These are phyloP conservation scores for Tenthredo notha DNA, from an alignment of 2,888 invertebrate species.

Conservation along the genomic window DNA sequence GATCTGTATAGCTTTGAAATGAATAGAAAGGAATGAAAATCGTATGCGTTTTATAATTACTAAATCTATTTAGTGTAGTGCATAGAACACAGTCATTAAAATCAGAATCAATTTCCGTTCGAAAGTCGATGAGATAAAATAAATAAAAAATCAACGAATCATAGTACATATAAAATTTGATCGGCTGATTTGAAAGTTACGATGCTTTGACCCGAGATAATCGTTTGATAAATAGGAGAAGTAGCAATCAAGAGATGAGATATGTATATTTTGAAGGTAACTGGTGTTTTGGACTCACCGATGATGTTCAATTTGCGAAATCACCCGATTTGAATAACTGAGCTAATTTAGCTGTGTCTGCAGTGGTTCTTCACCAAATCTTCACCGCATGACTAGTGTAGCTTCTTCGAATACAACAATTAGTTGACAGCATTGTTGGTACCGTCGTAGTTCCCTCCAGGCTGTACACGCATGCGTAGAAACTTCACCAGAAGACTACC, in stretches of 20 bases:
- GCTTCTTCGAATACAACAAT: conserved; percentile 51
- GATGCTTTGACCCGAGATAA: not conserved
- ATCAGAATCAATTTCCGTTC: not conserved
- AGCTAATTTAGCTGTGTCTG: conserved; percentile 25
- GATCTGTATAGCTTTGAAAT: not conserved
- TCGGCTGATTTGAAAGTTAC: not conserved
- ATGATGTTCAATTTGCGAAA: conserved; percentile 30
- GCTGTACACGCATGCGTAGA: conserved; percentile 46
- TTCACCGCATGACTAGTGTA: conserved; percentile 51
- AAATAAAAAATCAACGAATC: not conserved
- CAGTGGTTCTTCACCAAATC: conserved; percentile 47
- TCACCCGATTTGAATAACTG: conserved; percentile 9
- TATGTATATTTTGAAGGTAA: not conserved
- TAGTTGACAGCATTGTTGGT: conserved; percentile 51
- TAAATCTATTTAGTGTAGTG: not conserved
- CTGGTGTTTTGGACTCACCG: conserved; percentile 42
- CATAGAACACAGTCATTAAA: not conserved
- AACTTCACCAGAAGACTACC: conserved; percentile 27
- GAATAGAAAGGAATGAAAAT: not conserved
- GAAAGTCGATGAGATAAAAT: not conserved
- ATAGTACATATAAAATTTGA: not conserved
- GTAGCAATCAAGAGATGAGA: not conserved
- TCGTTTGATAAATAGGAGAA: not conserved
- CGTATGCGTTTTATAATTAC: not conserved
- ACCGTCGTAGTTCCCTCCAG: conserved; percentile 36